Evolutionary conservation across 1,140 invertebrate species (phyloP).

Genomic region (Micrasema minimum): DNA sequence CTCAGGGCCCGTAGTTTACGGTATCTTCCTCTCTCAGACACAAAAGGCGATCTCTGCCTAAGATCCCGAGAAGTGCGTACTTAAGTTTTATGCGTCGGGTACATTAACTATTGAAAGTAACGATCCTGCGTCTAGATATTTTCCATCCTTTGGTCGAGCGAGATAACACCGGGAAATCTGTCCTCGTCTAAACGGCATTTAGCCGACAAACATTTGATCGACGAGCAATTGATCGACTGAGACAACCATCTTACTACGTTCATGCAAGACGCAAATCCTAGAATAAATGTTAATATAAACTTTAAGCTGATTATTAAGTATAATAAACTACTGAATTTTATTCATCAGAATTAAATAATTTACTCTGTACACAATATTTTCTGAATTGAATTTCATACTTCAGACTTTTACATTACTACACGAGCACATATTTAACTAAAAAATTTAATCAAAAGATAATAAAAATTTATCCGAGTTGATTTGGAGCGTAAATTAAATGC

Average conservation of each 20-base stretch:
- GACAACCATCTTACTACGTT: too few relatives aligned
- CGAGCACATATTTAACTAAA: slow-evolving; percentile 20
- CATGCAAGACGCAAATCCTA: too few relatives aligned
- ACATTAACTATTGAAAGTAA: slow-evolving; percentile 9
- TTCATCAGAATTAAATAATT: slow-evolving; percentile 16
- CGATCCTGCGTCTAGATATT: background rate
- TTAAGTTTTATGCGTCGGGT: slow-evolving; percentile 4
- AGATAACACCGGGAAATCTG: background rate
- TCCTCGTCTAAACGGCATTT: too few relatives aligned
- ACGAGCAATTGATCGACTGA: too few relatives aligned
- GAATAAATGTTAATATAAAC: too few relatives aligned
- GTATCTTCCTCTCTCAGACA: background rate
- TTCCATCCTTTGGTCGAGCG: background rate
- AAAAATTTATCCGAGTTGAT: slow-evolving; percentile 12
- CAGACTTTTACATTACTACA: too few relatives aligned
- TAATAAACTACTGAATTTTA: slow-evolving; percentile 19
- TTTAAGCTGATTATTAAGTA: background rate
- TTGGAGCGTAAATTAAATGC: slow-evolving; percentile 24
- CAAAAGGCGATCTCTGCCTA: slow-evolving; percentile 1
- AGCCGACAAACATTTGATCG: too few relatives aligned
- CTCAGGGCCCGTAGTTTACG: background rate
- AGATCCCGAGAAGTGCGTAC: slow-evolving; percentile 3
- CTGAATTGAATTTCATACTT: slow-evolving; percentile 30
- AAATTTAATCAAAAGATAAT: slow-evolving; percentile 22
- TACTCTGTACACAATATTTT: too few relatives aligned